Conservation (phyloP, 2,797 vertebrate genomes). For the Glyptemys insculpta region DNA sequence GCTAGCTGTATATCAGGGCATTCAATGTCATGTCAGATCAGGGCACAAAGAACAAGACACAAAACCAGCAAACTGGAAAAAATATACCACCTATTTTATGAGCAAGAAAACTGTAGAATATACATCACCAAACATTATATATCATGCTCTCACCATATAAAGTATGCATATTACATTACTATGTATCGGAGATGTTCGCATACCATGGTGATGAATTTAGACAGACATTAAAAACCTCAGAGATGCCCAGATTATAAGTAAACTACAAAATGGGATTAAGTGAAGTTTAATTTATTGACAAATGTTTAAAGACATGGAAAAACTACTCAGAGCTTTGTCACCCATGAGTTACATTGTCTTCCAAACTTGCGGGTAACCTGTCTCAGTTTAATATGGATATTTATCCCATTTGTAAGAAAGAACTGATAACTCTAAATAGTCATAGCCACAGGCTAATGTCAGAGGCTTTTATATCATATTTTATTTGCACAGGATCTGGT, state of each 20-base stretch:
- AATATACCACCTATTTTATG: background rate
- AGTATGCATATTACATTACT: background rate
- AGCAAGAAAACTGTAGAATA: background rate
- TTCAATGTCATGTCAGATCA: fast-evolving
- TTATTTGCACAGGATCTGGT: background rate
- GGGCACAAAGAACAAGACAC: background rate
- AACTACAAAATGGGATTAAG: background rate
- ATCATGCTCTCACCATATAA: background rate
- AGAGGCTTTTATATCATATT: background rate
- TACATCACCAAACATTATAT: background rate
- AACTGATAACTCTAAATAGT: background rate
- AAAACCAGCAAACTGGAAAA: background rate
- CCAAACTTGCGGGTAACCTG: background rate
- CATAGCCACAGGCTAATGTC: background rate
- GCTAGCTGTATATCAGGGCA: background rate
- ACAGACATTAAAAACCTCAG: background rate
- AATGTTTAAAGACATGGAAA: background rate
- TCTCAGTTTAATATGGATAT: background rate
- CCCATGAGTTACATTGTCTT: background rate
- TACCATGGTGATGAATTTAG: background rate
- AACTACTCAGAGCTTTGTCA: background rate
- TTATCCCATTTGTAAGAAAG: background rate
- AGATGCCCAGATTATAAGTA: background rate
- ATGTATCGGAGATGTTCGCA: background rate
- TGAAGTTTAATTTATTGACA: background rate